phyloP scores from a whole-genome alignment of 2,113 vertebrate genomes.

The Protobothrops mucrosquamatus region DNA sequence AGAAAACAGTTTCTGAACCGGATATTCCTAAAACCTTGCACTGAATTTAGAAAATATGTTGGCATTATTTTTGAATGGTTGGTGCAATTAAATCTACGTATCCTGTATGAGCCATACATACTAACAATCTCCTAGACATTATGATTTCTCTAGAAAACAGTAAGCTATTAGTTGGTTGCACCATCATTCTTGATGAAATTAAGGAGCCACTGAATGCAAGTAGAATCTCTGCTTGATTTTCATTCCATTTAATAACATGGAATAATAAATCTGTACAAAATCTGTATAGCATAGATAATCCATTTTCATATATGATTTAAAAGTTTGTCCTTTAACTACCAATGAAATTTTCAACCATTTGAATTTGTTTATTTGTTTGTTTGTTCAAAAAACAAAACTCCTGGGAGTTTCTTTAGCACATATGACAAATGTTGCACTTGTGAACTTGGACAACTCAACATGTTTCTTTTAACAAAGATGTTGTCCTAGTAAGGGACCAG shows the following conservation, averaged over 20 bases:
- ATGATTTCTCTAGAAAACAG: constrained; percentile 50
- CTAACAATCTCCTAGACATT: constrained; percentile 49
- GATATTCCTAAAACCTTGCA: constrained; percentile 72
- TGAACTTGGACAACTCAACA: constrained; percentile 68
- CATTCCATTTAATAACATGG: constrained; percentile 63
- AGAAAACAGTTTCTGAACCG: constrained; percentile 54
- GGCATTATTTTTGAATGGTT: constrained; percentile 63
- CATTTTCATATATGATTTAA: constrained; percentile 69
- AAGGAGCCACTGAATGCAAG: constrained; percentile 47
- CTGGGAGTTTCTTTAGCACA: constrained; percentile 67
- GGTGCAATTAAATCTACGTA: constrained; percentile 71
- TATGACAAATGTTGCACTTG: constrained; percentile 69
- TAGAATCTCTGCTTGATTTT: constrained; percentile 63
- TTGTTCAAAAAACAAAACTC: constrained; percentile 63
- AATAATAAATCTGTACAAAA: constrained; percentile 61
- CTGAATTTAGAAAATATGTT: constrained; percentile 67
- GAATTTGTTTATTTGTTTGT: constrained; percentile 12
- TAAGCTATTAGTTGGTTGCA: constrained; percentile 60
- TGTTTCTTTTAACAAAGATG: constrained; percentile 56
- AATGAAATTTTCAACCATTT: constrained; percentile 61
- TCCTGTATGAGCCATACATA: constrained; percentile 71
- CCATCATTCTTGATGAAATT: constrained; percentile 49
- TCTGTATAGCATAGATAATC: constrained; percentile 60
- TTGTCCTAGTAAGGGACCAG: constrained; percentile 59
- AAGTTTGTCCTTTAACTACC: constrained; percentile 72